Percentiles rank a stretch among this genome's conserved stretches.
These are phyloP conservation scores for Cheumatopsyche charites DNA, from an alignment of 1,140 invertebrate species.

Conservation along the genomic window DNA sequence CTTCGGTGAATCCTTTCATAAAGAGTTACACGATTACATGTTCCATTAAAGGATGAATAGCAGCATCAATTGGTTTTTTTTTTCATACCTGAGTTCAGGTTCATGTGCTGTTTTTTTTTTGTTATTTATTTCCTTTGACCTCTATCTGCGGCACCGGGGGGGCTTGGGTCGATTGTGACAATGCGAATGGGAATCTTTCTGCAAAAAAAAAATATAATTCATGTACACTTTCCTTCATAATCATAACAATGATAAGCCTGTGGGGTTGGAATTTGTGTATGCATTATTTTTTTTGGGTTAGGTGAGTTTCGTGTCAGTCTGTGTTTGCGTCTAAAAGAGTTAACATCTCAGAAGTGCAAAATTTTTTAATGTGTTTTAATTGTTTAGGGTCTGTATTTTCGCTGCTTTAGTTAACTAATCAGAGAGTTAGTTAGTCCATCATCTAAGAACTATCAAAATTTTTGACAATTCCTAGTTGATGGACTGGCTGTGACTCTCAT, in stretches of 20 bases:
- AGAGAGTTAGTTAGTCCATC: no score
- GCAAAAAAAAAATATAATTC: conserved; percentile 4
- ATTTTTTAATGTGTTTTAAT: no score
- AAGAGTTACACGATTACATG: conserved; percentile 39
- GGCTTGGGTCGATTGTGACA: not conserved
- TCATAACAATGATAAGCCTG: conserved; percentile 1
- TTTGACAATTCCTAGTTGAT: no score
- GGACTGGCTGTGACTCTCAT: no score
- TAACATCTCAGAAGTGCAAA: not conserved
- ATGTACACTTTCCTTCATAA: conserved; percentile 32
- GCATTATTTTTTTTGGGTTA: not conserved
- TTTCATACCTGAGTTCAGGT: conserved; percentile 33
- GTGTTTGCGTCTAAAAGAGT: not conserved
- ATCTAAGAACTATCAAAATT: no score
- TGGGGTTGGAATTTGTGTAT: not conserved
- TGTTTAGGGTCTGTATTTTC: no score
- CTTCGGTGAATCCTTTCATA: conserved; percentile 30
- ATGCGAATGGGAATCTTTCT: conserved; percentile 7
- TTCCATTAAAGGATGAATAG: conserved; percentile 39
- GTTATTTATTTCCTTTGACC: conserved; percentile 22
- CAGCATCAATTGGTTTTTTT: conserved; percentile 34
- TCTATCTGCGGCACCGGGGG: not conserved
- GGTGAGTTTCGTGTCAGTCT: not conserved
- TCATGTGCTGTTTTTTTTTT: conserved; percentile 19
- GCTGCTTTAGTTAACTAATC: no score